Evolutionary conservation across 2,113 vertebrate species (phyloP).

Genomic region (Colinus virginianus): DNA sequence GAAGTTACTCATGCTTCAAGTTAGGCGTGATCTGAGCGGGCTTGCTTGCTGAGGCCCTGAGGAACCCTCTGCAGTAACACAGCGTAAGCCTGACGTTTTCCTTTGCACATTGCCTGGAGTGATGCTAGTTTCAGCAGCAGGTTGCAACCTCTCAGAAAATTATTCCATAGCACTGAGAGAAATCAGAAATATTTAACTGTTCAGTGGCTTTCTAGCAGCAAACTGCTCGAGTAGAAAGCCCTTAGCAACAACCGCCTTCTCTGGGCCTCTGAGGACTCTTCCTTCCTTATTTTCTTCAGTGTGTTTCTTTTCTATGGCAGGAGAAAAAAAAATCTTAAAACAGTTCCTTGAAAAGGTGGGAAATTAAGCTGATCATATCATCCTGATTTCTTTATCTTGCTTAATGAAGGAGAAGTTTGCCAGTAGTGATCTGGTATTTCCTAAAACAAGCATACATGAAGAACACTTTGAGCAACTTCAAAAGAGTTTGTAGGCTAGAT

Average conservation of each 20-base stretch:
- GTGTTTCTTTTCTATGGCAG: not conserved
- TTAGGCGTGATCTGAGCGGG: not conserved
- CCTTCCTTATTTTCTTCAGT: not conserved
- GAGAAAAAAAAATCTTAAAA: not conserved
- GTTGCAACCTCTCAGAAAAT: not conserved
- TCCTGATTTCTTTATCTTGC: conserved; percentile 33
- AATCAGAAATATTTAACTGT: not conserved
- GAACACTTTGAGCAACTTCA: conserved; percentile 64
- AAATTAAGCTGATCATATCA: not conserved
- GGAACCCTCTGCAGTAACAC: not conserved
- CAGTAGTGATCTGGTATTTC: conserved; percentile 40
- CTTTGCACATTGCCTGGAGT: not conserved
- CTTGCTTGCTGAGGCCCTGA: not conserved
- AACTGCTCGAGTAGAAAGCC: not conserved
- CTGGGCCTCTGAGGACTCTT: not conserved
- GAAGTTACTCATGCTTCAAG: not conserved
- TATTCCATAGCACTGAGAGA: not conserved
- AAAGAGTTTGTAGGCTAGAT: conserved; percentile 63
- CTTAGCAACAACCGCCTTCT: not conserved
- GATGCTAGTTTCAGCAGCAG: not conserved
- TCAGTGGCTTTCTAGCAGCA: not conserved
- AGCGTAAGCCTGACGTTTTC: not conserved
- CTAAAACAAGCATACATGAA: conserved; percentile 31
- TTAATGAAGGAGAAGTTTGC: conserved; percentile 60
- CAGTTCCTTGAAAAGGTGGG: conserved; percentile 3